phyloP scores from a whole-genome alignment of 2,113 vertebrate species.

The Hemicordylus capensis region DNA sequence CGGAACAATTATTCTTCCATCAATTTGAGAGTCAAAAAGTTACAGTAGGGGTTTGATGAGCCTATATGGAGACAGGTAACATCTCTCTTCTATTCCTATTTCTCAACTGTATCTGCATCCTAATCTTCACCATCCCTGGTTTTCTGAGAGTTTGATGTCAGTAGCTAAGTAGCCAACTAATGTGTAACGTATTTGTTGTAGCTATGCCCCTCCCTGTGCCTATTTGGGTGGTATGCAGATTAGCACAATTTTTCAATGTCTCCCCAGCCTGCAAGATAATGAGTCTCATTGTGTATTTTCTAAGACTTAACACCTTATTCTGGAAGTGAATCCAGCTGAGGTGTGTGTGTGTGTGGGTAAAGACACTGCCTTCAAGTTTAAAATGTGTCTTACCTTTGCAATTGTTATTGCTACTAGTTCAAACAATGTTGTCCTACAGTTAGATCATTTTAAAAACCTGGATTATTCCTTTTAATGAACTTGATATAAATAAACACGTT shows the following conservation, averaged over 20 bases:
- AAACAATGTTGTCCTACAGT: conserved; percentile 3
- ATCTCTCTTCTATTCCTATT: conserved; percentile 47
- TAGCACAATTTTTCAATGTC: conserved; percentile 33
- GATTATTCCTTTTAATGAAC: conserved; percentile 27
- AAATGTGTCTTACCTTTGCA: conserved; percentile 14
- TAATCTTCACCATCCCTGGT: not conserved
- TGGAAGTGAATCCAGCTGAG: not conserved
- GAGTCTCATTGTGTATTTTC: not conserved
- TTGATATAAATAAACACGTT: not conserved
- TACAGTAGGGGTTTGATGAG: conserved; percentile 57
- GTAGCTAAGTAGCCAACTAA: not conserved
- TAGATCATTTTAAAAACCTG: conserved; percentile 21
- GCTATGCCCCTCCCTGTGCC: not conserved
- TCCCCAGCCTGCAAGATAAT: not conserved
- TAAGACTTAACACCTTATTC: not conserved
- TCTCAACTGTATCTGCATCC: conserved; percentile 26
- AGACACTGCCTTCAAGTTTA: not conserved
- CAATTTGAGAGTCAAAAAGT: conserved; percentile 70
- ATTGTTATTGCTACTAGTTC: conserved; percentile 17
- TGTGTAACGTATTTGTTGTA: conserved; percentile 4
- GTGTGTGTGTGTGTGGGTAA: not conserved
- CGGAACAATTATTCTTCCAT: conserved; percentile 66
- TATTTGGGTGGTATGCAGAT: conserved; percentile 21
- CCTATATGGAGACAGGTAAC: conserved; percentile 59
- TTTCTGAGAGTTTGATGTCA: conserved; percentile 34